phyloP scores from a whole-genome alignment of 2,888 invertebrate genomes.

The Euclidia mi region DNA sequence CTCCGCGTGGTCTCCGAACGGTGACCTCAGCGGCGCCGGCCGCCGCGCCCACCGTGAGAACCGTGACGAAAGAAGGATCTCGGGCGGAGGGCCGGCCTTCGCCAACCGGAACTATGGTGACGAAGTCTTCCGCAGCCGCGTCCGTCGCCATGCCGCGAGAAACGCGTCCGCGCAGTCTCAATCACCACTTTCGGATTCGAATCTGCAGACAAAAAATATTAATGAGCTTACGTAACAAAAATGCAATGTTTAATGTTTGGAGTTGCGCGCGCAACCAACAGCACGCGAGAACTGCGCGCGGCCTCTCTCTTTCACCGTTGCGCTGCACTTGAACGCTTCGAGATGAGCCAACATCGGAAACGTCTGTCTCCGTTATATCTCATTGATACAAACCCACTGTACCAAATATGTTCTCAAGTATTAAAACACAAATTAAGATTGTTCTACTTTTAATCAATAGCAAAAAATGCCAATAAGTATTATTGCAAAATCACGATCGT shows the following conservation, averaged over 20 bases:
- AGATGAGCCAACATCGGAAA: constrained; percentile 64
- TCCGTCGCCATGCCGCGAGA: constrained; percentile 86
- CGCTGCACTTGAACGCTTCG: constrained; percentile 71
- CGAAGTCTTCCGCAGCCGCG: constrained; percentile 86
- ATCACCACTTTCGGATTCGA: constrained; percentile 71
- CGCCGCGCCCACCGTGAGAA: constrained; percentile 89
- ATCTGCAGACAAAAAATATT: constrained; percentile 83
- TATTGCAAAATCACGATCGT: constrained; percentile 27
- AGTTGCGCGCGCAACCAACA: constrained; percentile 70
- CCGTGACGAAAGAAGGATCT: constrained; percentile 90
- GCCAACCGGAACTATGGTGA: constrained; percentile 90
- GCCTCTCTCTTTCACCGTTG: constrained; percentile 86
- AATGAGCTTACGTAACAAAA: constrained; percentile 81
- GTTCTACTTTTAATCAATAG: constrained; percentile 13
- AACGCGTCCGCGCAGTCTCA: constrained; percentile 70
- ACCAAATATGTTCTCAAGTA: constrained; percentile 48
- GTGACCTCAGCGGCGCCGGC: constrained; percentile 93
- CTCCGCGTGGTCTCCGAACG: constrained; percentile 96
- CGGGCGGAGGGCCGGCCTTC: constrained; percentile 76
- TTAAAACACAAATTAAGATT: constrained; percentile 20
- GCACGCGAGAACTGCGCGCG: constrained; percentile 72
- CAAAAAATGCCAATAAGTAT: constrained; percentile 16
- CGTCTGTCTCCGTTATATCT: constrained; percentile 51
- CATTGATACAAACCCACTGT: constrained; percentile 45
- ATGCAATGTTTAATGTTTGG: constrained; percentile 65